phyloP scores from a whole-genome alignment of 2,797 vertebrate genomes.

The Aulostomus chinensis region DNA sequence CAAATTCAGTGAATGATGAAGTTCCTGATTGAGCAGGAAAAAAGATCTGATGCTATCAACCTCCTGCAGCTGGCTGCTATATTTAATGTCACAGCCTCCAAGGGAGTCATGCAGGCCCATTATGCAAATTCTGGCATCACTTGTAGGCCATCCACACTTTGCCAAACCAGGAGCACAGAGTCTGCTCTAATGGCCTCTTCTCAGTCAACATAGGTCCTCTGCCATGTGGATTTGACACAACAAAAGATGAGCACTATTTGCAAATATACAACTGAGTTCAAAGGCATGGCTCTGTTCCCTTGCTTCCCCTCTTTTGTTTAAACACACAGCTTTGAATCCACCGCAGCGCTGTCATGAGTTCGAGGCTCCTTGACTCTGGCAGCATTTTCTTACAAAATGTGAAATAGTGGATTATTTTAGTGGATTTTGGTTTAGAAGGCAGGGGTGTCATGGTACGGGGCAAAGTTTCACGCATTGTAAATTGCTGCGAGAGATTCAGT shows the following conservation, averaged over 20 bases:
- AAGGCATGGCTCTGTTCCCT: conserved; percentile 57
- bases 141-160: conserved; percentile 65
- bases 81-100: conserved; percentile 32
- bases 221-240: conserved; percentile 79
- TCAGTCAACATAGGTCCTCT: conserved; percentile 72
- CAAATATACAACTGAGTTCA: conserved; percentile 82
- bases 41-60: background rate
- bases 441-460: too few relatives aligned
- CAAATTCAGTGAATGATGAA: background rate
- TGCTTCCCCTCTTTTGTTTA: conserved; percentile 73
- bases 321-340: too few relatives aligned
- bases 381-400: too few relatives aligned
- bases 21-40: background rate
- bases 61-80: conserved; percentile 16
- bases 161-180: conserved; percentile 61
- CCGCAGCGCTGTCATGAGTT: too few relatives aligned
- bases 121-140: conserved; percentile 66
- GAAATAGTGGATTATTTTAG: too few relatives aligned
- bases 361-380: too few relatives aligned
- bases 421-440: too few relatives aligned
- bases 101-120: conserved; percentile 44
- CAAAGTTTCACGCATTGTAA: too few relatives aligned
- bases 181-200: conserved; percentile 65
- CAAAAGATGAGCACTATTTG: conserved; percentile 82
- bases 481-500: background rate